Percentiles rank a stretch among this genome's conserved stretches.
Conservation (phyloP, 2,797 vertebrate genomes). For the Trichosurus vulpecula region DNA sequence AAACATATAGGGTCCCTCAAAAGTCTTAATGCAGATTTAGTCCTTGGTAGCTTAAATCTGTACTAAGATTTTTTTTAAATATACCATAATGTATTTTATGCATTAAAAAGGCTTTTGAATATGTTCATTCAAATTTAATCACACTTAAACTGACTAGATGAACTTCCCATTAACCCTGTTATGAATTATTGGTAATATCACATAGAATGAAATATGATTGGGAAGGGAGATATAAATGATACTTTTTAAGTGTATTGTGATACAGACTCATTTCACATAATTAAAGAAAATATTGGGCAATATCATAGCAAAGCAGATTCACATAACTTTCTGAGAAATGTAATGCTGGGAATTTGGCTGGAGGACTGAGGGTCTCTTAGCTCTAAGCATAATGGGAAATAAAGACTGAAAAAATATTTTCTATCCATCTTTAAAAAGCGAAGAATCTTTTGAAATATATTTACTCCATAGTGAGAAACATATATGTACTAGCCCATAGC, state of each 20-base stretch:
- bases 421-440: not conserved
- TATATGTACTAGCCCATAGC: not conserved
- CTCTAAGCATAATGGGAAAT: not conserved
- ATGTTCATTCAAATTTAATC: not conserved
- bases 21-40: not conserved
- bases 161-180: not conserved
- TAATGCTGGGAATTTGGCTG: not conserved
- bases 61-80: not conserved
- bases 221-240: not conserved
- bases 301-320: not conserved
- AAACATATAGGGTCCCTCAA: not conserved
- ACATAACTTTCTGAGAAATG: not conserved
- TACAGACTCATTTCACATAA: not conserved
- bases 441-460: not conserved
- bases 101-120: not conserved
- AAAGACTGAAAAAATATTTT: not conserved
- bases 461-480: not conserved
- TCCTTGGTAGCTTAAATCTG: not conserved
- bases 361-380: not conserved
- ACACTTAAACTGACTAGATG: not conserved
- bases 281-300: not conserved
- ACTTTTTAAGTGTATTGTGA: not conserved
- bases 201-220: not conserved
- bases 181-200: not conserved
- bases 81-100: not conserved